Evolutionary conservation across 2,888 invertebrate species (phyloP), one percentile per base, ranked within the genome.

Genomic region (Apotomis capreana): DNA sequence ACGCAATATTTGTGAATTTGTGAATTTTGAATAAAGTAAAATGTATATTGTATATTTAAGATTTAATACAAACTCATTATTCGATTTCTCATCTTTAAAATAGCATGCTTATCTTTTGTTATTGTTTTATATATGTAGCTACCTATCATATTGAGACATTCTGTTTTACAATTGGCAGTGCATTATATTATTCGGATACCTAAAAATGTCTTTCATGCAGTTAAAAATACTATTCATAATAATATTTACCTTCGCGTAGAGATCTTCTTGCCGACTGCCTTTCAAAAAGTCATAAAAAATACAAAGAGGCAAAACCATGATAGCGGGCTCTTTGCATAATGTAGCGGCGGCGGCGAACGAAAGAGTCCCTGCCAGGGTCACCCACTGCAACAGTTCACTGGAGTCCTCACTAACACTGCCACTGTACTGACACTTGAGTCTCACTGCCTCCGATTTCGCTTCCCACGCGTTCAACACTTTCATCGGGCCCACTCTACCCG

Each of bases 261-360:
- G 84, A 85, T 91, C 89, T 81, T 90, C 91, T 76, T 90, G 90
- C 74, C 91, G 92, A 79, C 87, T 86, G 78, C 94, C 94, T 80
- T 94, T 95, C 79, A 96, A 91, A 84, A 97, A 94, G 91, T 99
- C 98, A 93, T 97, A 98, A 76, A 97, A 94, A 80, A 96, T 96
- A 92, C 98, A 99, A 76, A 98, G 95, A 71, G 97, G 96, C 81
- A 99, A 93, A 75, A 98, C 98, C 78, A 98, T 98, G 83, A 99
- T 95, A 68, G 98, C 99, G 67, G 98, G 98, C 92, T 99, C 99
- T 93, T 99, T 99, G 93, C 98, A 97, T 79, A 99, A 94, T 92
- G 98, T 96, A 76, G 98, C 97, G 60, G 96, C 96, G 59, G 96
- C 93, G 52, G 97, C 96, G 76, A 96, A 89, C 86, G 95, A 78